Evolutionary conservation across 2,888 invertebrate species (phyloP), one percentile per base, ranked within the genome.

Genomic region (Parthenolecanium corni): DNA sequence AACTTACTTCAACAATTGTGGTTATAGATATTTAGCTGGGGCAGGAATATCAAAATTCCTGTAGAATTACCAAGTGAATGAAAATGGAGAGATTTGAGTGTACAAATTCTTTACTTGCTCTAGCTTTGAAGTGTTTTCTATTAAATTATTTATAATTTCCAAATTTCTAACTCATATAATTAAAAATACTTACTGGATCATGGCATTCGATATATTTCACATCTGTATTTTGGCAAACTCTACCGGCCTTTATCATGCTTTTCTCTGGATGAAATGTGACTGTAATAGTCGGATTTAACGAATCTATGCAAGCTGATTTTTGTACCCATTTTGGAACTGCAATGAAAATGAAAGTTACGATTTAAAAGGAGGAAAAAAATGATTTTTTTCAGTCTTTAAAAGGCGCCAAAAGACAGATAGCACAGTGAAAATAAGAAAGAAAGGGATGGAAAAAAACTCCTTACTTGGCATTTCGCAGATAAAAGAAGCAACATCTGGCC

Each of bases 381-480:
- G 44, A 6, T 42, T 42, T 42, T 42, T 42, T 42, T 42, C 44
- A 6, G 6, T 14, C 16, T 14, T 14, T 18, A 42, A 14, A 42
- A 42, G 14, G 14, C 16, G 4, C 9, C 31, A 9, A 31, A 31
- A 31, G 4, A 31, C 31, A 31, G 31, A n/a, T 31, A 4, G 49
- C 49, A 49, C 12, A 14, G 44, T 16, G 21, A 23, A 21, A 18
- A 23, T 1, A 49, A 49, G 21, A 49, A 42, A 42, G 14, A 52
- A 52, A 31, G 14, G 24, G 3, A 31, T 4, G 9, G 31, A 31
- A 31, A 31, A 44, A 44, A 49, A 49, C 6, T 21, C 85, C 69
- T 73, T 76, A 86, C 86, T 86, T 70, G 85, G 84, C 71, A 86
- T 77, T 78, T 87, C 86, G 72, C 87, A 87, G 66, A 87, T 82